Evolutionary conservation across 2,888 invertebrate species (phyloP), one percentile per base, ranked within the genome.

Genomic region (Dryobotodes eremita): DNA sequence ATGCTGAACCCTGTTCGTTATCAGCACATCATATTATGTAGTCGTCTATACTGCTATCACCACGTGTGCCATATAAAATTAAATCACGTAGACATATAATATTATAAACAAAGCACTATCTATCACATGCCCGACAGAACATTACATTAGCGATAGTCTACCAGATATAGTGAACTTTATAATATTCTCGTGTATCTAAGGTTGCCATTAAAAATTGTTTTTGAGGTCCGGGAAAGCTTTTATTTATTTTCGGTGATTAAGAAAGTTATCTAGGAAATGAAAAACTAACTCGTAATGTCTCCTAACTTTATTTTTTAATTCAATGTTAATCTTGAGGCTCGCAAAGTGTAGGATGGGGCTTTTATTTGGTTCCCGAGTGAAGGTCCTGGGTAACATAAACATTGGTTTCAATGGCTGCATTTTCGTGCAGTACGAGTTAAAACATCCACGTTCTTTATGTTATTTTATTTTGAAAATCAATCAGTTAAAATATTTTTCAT

Each of bases 31-130:
- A 31, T 75, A 59, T 59, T 69, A 59, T 48, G 5, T 66, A 23
- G 23, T 61, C 55, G 7, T 55, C 7, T 61, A 42, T 69, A 36
- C 7, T 26, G 26, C 15, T 80, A 55, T 74, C 71, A 75, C 78
- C 85, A 75, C 75, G 75, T 82, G 84, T 81, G 23, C 2, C 17
- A 69, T 74, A 77, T 65, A 76, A 61, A 61, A 73, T 62, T 36
- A 74, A 78, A 85, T 82, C 71, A 85, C 69, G 64, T 65, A 64
- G 0, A 50, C 6, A 20, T 66, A 48, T 66, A 36, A 46, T 4
- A 75, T 57, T 4, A 75, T 57, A 71, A 69, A 85, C 71, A 85
- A 31, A 65, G 11, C 50, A 48, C 59, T 82, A 85, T 85, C 85
- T 76, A 61, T 69, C 73, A 82, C 68, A 79, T 74, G 78, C 13